phyloP scores from a whole-genome alignment of 2,888 invertebrate genomes.

The Lycaena phlaeas region DNA sequence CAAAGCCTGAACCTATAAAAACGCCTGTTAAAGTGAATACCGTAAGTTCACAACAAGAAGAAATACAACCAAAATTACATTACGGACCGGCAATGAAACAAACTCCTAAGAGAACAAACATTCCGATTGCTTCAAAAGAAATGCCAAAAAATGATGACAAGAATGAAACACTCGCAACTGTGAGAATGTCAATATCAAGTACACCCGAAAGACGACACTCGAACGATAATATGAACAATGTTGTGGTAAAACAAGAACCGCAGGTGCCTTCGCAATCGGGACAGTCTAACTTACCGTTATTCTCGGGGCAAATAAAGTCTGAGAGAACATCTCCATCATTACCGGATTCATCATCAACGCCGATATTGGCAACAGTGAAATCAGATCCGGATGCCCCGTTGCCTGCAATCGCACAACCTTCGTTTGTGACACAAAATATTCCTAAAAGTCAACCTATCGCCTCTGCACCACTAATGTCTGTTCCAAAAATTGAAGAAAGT shows the following conservation, averaged over 20 bases:
- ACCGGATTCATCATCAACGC: constrained; percentile 29
- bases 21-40: constrained; percentile 25
- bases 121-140: constrained; percentile 29
- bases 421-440: constrained; percentile 22
- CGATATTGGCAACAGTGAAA: constrained; percentile 46
- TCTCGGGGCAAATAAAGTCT: constrained; percentile 48
- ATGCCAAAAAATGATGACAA: constrained; percentile 15
- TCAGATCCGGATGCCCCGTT: constrained; percentile 37
- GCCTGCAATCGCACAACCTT: constrained; percentile 20
- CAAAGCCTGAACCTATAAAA: constrained; percentile 28
- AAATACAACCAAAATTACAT: constrained; percentile 27
- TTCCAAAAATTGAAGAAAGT: constrained; percentile 49
- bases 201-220: constrained; percentile 34
- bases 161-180: constrained; percentile 21
- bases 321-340: constrained; percentile 48
- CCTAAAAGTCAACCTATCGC: constrained; percentile 15
- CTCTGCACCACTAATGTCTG: constrained; percentile 38
- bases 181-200: constrained; percentile 18
- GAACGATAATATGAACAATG: constrained; percentile 31
- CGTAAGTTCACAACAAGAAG: constrained; percentile 26
- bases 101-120: constrained; percentile 52
- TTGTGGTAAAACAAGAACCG: constrained; percentile 51
- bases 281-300: constrained; percentile 36
- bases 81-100: constrained; percentile 53
- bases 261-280: constrained; percentile 29